Conservation (phyloP, 2,797 vertebrate species). For the Myiothlypis coronata region DNA sequence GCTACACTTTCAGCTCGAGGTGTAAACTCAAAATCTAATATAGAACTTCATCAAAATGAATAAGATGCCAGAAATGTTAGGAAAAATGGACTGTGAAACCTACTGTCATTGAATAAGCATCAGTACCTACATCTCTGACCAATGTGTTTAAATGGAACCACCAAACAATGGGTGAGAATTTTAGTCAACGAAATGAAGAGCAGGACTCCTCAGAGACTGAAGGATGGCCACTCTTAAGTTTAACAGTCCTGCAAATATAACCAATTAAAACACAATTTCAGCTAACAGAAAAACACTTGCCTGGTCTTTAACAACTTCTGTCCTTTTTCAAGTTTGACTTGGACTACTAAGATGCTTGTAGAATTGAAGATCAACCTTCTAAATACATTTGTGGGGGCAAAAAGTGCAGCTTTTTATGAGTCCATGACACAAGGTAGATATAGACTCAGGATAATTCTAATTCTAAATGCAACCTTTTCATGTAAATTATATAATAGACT, state of each 20-base stretch:
- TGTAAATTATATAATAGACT: not conserved
- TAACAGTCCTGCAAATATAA: not conserved
- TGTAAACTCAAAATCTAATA: not conserved
- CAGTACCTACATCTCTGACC: not conserved
- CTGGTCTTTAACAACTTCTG: not conserved
- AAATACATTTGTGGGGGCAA: not conserved
- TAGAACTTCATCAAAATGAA: not conserved
- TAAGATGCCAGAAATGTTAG: not conserved
- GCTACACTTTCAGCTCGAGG: not conserved
- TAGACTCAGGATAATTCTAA: not conserved
- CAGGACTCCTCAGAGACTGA: not conserved
- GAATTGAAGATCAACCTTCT: not conserved
- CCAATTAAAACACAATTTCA: not conserved
- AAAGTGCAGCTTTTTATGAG: not conserved
- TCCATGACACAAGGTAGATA: not conserved
- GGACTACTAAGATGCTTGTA: not conserved
- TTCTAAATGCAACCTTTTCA: not conserved
- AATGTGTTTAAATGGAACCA: not conserved
- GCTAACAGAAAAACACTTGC: not conserved
- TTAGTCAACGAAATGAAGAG: not conserved
- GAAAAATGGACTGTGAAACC: not conserved
- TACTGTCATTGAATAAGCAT: not conserved
- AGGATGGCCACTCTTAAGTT: not conserved
- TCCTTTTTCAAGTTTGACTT: not conserved
- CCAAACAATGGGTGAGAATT: not conserved